Base-by-base conservation (phyloP, 2,888 invertebrate species). In the Callinectes sapidus region DNA sequence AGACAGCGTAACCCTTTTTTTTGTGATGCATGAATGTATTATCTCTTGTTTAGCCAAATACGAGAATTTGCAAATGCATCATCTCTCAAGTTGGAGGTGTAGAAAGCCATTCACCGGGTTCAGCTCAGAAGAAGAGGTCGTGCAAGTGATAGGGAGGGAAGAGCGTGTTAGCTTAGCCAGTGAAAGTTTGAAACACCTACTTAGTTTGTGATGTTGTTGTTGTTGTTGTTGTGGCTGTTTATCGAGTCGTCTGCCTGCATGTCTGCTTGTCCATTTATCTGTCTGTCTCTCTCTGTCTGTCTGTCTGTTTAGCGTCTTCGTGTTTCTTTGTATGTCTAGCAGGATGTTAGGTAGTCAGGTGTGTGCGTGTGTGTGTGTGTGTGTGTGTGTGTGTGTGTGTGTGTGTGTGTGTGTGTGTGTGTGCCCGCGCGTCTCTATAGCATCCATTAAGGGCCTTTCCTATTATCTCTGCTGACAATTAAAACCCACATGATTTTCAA, bases 331-430 rank as follows among this genome's bases (percentile, higher is more conserved):
- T 28, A 13, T 71, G 71, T 71, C 48, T 8, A 48, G 48, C 10
- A 48, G 8, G 0, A 48, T 48, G 48, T 48, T 48, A 48, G 48
- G 48, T 48, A 48, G 8, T 8, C 48, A 48, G 48, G 3, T 71
- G 71, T 71, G 71, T 28, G 28, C 28, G 71, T 71, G 35, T 16
- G 39, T 39, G 87, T 87, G 87, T 87, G 87, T 87, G 87, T 87
- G 87, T 87, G 87, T 87, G 87, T 87, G 87, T 87, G 87, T 87
- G 87, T 87, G 87, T 87, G 87, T 87, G 87, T 87, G 87, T 87
- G 87, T 87, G 87, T 87, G 87, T 87, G 48, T 87, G 87, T 87
- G 0, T 87, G 42, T 48, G 42, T 87, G 87, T 87, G 48, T 87
- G 87, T 87, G 0, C 48, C 23, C n/a, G 42, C 23, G 48, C 42